A percentile compares a stretch with the other conserved stretches of the same genome.
Evolutionary conservation across 2,113 vertebrate genomes (phyloP).

Genomic region (Anser brachyrhynchus): DNA sequence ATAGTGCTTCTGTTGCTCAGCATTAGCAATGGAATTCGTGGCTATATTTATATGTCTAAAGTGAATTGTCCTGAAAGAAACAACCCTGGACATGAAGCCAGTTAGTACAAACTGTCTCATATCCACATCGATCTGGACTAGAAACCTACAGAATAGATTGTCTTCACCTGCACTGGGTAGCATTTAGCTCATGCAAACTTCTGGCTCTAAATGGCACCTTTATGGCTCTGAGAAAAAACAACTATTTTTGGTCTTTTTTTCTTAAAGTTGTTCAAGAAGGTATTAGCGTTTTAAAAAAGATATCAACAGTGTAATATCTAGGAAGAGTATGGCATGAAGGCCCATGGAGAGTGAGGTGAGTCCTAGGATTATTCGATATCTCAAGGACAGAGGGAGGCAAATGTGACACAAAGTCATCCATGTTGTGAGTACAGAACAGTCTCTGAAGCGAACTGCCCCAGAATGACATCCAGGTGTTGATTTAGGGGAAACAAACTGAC

Average conservation of each 20-base stretch:
- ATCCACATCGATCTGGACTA: background rate
- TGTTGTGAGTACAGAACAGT: accelerated
- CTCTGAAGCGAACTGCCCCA: background rate
- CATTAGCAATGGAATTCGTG: background rate
- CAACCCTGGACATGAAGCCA: background rate
- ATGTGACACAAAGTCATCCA: background rate
- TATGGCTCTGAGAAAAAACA: background rate
- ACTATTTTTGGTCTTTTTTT: background rate
- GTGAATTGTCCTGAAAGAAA: background rate
- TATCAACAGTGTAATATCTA: background rate
- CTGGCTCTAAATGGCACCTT: background rate
- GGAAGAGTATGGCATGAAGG: background rate
- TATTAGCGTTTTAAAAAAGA: background rate
- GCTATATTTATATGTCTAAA: background rate
- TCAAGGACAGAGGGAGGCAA: background rate
- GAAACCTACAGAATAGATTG: background rate
- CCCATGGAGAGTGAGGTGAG: background rate
- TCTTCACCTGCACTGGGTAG: background rate
- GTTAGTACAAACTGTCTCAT: background rate
- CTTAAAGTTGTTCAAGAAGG: background rate
- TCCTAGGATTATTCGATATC: background rate
- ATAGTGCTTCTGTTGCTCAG: background rate
- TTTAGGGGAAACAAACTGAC: accelerated
- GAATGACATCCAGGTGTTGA: accelerated
- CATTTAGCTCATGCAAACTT: background rate